phyloP scores from a whole-genome alignment of 2,113 vertebrate species.

The Procavia capensis region DNA sequence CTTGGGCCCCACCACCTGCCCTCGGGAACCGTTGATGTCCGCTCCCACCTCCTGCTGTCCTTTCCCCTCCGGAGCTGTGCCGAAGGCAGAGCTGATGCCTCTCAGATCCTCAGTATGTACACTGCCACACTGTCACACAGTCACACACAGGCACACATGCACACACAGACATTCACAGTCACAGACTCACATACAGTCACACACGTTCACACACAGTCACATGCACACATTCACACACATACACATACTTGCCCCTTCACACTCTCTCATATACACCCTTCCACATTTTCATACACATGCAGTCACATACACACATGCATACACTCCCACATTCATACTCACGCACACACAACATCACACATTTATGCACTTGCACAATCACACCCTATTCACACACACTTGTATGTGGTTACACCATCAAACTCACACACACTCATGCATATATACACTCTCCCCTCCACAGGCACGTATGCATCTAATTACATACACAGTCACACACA shows the following conservation, averaged over 20 bases:
- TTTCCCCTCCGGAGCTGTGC: neutral
- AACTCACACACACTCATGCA: too few species aligned
- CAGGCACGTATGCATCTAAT: neutral
- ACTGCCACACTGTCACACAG: neutral
- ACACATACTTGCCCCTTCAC: too few species aligned
- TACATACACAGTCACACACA: neutral
- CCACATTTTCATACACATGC: too few species aligned
- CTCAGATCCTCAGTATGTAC: too few species aligned
- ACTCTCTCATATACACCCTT: rapidly evolving
- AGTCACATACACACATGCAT: too few species aligned
- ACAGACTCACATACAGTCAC: too few species aligned
- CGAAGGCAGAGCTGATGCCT: neutral
- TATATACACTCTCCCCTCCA: neutral
- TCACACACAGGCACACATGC: too few species aligned
- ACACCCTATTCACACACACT: neutral
- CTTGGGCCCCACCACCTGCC: neutral
- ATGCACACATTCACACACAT: neutral
- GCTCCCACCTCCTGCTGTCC: neutral
- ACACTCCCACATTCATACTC: too few species aligned
- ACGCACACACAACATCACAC: too few species aligned
- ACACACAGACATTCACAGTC: neutral
- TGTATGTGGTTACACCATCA: neutral
- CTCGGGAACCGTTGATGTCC: neutral
- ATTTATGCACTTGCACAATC: too few species aligned
- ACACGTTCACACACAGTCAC: too few species aligned